phyloP scores from a whole-genome alignment of 2,888 invertebrate species.

The Apamea epomidion region DNA sequence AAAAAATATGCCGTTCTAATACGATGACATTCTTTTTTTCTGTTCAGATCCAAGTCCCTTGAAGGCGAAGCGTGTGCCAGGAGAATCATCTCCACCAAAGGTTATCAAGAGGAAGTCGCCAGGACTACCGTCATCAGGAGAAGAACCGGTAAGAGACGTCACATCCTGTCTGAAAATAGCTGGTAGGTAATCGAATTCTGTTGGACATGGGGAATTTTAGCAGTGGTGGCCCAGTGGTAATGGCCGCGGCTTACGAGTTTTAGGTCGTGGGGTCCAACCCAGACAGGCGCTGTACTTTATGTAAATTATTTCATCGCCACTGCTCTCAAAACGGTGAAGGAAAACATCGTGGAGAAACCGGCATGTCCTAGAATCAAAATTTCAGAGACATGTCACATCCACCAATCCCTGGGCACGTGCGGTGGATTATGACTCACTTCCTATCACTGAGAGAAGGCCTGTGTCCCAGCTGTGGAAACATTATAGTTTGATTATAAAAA shows the following conservation, averaged over 20 bases:
- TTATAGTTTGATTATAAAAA: neutral
- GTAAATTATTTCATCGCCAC: neutral
- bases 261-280: neutral
- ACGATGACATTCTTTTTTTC: neutral
- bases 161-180: neutral
- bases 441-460: too few species aligned
- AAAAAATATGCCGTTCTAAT: neutral
- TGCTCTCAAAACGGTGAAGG: neutral
- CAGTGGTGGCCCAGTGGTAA: neutral
- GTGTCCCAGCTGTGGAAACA: too few species aligned
- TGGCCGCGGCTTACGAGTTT: too few species aligned
- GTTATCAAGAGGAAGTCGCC: conserved; percentile 87
- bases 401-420: neutral
- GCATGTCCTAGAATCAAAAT: neutral
- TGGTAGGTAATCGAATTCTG: neutral
- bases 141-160: conserved; percentile 73
- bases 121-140: conserved; percentile 69
- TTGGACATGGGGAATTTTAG: neutral
- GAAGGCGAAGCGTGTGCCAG: conserved; percentile 80
- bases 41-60: conserved; percentile 83
- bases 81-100: conserved; percentile 84
- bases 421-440: too few species aligned
- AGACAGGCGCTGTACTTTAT: neutral
- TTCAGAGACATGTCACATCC: neutral
- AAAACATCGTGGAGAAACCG: neutral